Base-by-base conservation (phyloP, 2,113 vertebrate genomes). In the Tautogolabrus adspersus region DNA sequence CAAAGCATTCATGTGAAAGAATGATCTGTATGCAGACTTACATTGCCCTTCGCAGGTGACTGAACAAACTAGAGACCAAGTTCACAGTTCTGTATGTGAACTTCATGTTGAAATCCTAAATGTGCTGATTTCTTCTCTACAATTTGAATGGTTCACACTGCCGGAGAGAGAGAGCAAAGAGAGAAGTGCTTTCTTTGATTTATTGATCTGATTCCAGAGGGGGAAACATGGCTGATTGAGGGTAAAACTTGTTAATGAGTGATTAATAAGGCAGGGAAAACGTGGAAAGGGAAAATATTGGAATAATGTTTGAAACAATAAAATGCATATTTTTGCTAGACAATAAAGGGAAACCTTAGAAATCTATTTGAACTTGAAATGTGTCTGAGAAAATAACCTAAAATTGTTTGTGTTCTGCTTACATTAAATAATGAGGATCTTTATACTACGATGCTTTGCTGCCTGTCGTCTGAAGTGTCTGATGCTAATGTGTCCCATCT, bases 11-110 rank as follows among this genome's bases (percentile, higher is more conserved):
- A 10, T 49, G 38, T 46, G 46, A 6, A 70, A 73, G 63, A 81
- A 80, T 79, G 73, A 87, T 72, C 40, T 70, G 60, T 12, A 64
- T 65, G 70, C 66, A 68, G 64, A 71, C 72, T 30, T 30, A 15
- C 34, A 8, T 34, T 49, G 18, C 10, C 38, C 8, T 57, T 13
- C 3, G 4, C 54, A 23, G 46, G 22, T 11, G 40, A 49, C 12
- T 72, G 12, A 72, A 69, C 56, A n/a, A 37, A 61, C n/a, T 1
- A 13, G 26, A 83, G 38, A 55, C 21, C 18, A 42, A 60, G 70
- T 66, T 30, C 49, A 83, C 16, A 18, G 70, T 56, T 60, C 21
- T 67, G 23, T 8, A 3, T 21, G 42, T 56, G 65, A 66, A 58
- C 51, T 51, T 59, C 8, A 23, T 11, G 15, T 34, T 66, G 15